Conservation (phyloP, 2,797 vertebrate genomes). For the Takifugu ocellatus region DNA sequence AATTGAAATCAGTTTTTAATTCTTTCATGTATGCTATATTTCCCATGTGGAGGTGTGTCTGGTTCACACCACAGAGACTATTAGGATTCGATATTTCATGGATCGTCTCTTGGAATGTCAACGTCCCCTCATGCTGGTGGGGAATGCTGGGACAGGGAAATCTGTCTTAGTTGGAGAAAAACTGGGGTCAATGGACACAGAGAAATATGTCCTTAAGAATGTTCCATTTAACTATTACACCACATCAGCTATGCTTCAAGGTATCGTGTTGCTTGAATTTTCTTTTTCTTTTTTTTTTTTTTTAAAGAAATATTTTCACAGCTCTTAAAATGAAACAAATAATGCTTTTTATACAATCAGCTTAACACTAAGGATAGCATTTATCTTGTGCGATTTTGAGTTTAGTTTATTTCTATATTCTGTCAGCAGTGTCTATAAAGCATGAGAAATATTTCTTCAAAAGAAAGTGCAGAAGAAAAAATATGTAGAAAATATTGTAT, state of each 20-base stretch:
- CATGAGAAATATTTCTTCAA: too few relatives aligned
- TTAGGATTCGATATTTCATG: slow-evolving; percentile 86
- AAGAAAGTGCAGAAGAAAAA: too few relatives aligned
- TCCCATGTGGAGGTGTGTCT: slow-evolving; percentile 79
- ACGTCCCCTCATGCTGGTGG: slow-evolving; percentile 89
- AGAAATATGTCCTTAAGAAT: slow-evolving; percentile 85
- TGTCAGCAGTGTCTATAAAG: too few relatives aligned
- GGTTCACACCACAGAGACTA: slow-evolving; percentile 88
- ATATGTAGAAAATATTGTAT: too few relatives aligned
- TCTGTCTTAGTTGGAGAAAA: slow-evolving; percentile 87
- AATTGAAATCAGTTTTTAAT: background rate
- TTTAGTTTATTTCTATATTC: too few relatives aligned
- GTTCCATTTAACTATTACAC: slow-evolving; percentile 95
- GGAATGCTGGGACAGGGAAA: slow-evolving; percentile 87
- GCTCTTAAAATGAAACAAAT: too few relatives aligned
- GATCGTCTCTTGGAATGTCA: slow-evolving; percentile 79
- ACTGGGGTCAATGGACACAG: slow-evolving; percentile 77
- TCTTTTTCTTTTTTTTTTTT: background rate
- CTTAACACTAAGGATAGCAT: too few relatives aligned
- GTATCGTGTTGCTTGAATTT: slow-evolving; percentile 64
- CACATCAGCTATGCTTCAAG: slow-evolving; percentile 93
- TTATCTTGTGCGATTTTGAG: too few relatives aligned
- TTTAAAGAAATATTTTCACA: too few relatives aligned
- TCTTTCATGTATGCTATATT: background rate
- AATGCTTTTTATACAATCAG: too few relatives aligned